These are phyloP conservation scores for Sebastes ruberrimus DNA, from an alignment of 2,797 vertebrate genomes.

Conservation along the genomic window DNA sequence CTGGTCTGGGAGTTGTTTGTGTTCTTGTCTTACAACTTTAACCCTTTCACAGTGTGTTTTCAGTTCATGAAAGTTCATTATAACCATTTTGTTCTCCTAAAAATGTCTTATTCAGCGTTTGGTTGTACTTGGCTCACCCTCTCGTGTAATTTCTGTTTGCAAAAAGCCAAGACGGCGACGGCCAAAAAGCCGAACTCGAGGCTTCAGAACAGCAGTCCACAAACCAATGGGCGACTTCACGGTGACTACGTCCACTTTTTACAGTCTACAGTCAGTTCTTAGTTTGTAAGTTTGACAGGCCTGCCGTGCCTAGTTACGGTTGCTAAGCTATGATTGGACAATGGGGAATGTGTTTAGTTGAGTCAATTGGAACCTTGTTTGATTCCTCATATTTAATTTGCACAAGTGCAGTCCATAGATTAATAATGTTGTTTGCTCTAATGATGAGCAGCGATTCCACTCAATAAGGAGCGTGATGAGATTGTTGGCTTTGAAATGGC, in stretches of 20 bases:
- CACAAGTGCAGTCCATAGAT: not conserved
- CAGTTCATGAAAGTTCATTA: too few relatives aligned
- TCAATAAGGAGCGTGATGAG: slow-evolving; percentile 21
- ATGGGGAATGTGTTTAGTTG: not conserved
- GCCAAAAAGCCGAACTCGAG: fast-evolving
- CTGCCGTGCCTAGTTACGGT: not conserved
- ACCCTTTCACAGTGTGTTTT: too few relatives aligned
- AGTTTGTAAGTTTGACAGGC: not conserved
- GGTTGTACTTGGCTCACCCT: too few relatives aligned
- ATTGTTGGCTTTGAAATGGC: slow-evolving; percentile 30
- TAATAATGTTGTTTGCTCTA: not conserved
- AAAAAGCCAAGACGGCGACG: too few relatives aligned
- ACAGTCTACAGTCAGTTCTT: not conserved
- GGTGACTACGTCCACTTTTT: too few relatives aligned
- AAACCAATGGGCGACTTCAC: too few relatives aligned
- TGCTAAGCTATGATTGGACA: not conserved
- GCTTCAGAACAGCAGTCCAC: too few relatives aligned
- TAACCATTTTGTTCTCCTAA: too few relatives aligned
- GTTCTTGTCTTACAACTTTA: too few relatives aligned
- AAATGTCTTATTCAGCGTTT: too few relatives aligned
- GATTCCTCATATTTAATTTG: slow-evolving; percentile 21
- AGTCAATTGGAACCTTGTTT: not conserved
- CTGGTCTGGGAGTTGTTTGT: too few relatives aligned
- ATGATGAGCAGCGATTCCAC: slow-evolving; percentile 15
- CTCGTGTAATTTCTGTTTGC: fast-evolving